Conservation (phyloP, 2,113 vertebrate species). For the Uropsilus gracilis region DNA sequence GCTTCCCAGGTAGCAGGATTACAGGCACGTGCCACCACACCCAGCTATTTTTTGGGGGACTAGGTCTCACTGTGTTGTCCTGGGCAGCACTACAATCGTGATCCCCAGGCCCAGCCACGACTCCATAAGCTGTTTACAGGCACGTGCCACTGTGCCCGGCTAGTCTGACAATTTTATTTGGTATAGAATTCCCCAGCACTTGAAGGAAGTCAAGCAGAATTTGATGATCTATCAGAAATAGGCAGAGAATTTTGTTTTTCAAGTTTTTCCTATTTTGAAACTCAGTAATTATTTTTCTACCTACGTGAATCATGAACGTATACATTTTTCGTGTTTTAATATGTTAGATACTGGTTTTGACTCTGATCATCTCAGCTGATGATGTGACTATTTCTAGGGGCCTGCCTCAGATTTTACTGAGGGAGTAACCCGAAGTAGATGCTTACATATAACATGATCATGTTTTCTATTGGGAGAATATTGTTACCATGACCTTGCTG, state of each 20-base stretch:
- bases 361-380: not conserved
- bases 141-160: too few species aligned
- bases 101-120: too few species aligned
- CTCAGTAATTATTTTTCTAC: not conserved
- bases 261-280: not conserved
- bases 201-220: conserved; percentile 12
- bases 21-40: too few species aligned
- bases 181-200: not conserved
- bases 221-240: not conserved
- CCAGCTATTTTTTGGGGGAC: too few species aligned
- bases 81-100: too few species aligned
- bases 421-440: not conserved
- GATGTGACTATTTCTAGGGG: not conserved
- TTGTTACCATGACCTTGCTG: not conserved
- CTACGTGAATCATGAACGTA: not conserved
- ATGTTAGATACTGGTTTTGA: not conserved
- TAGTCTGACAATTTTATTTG: not conserved
- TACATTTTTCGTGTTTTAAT: not conserved
- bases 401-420: not conserved
- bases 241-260: not conserved
- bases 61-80: too few species aligned
- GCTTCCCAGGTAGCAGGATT: too few species aligned
- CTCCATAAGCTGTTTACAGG: too few species aligned
- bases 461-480: not conserved
- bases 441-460: not conserved